These are phyloP conservation scores for Phymorhynchus buccinoides DNA, from an alignment of 1,140 invertebrate species.

Conservation along the genomic window DNA sequence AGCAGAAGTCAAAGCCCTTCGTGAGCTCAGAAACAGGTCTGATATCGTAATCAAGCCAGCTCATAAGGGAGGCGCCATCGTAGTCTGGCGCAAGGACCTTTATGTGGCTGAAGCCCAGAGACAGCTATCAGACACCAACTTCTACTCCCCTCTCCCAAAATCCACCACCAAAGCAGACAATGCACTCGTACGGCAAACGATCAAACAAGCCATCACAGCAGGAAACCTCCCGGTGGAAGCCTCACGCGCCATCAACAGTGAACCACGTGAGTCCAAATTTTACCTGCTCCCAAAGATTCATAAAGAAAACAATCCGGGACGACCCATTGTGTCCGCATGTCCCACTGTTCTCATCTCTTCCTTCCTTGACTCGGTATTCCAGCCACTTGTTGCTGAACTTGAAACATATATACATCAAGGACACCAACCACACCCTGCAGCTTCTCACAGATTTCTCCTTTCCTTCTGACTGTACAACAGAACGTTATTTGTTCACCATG, in stretches of 20 bases:
- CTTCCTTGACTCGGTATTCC: neutral
- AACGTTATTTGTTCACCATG: too few species aligned
- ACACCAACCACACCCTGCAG: neutral
- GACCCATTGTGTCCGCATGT: slow-evolving; percentile 7
- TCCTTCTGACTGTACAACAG: too few species aligned
- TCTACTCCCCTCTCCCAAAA: neutral
- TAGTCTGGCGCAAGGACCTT: slow-evolving; percentile 8
- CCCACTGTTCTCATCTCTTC: neutral
- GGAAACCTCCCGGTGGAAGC: neutral
- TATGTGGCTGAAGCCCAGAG: neutral
- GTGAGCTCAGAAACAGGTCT: neutral
- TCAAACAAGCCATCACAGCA: neutral
- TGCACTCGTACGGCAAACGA: neutral
- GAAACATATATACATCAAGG: neutral
- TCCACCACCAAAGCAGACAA: neutral
- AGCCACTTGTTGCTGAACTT: neutral
- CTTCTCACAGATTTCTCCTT: neutral
- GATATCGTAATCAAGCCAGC: slow-evolving; percentile 6
- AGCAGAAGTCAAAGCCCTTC: slow-evolving; percentile 13
- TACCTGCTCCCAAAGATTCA: slow-evolving; percentile 12
- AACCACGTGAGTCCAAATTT: neutral
- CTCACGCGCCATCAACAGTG: neutral
- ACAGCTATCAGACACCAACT: neutral
- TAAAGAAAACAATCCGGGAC: neutral
- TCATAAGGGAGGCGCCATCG: neutral